Evolutionary conservation across 2,888 invertebrate species (phyloP), one percentile per base, ranked within the genome.

Genomic region (Plagodis dolabraria): DNA sequence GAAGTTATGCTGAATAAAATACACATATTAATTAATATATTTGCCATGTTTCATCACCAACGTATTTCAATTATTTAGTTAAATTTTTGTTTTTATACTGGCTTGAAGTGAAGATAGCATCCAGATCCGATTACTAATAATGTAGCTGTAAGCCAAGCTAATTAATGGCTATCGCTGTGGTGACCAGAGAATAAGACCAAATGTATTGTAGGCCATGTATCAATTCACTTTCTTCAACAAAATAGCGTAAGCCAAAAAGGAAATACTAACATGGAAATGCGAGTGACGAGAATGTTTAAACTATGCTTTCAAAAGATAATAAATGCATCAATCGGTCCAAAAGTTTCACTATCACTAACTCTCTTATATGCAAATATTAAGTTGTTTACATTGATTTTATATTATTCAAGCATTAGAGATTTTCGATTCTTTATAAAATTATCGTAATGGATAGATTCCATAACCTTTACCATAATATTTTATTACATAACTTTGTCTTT

Each of bases 341-440:
- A 60, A 61, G 60, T 61, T 61, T 61, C 56, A 61, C 60, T 53
- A 49, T 57, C 54, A n/a, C 43, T n/a, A 33, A 42, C 53, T 61
- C 52, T 56, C 53, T 38, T 22, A 35, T 61, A 61, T 61, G 60
- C 60, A 40, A 61, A 61, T 56, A 50, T 50, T 46, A 42, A 50
- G 53, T 53, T 45, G 45, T 56, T 61, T 55, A 51, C 52, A 42
- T 47, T 46, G 33, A 53, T 46, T 56, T 47, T 33, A 52, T 22
- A 56, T 53, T 46, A 48, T 44, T 53, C 11, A 47, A 43, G 47
- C 54, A 43, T 46, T 43, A 11, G 46, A 46, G 22, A 35, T 35
- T 52, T 38, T 33, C 5, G 36, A 46, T 40, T 43, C 11, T 38
- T 40, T 40, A 40, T 40, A 40, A 10, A 10, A 10, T 40, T 22